Percentiles rank a stretch among this genome's conserved stretches.
These are phyloP conservation scores for Pantherophis alleghaniensis DNA, from an alignment of 2,797 vertebrate genomes.

Conservation along the genomic window DNA sequence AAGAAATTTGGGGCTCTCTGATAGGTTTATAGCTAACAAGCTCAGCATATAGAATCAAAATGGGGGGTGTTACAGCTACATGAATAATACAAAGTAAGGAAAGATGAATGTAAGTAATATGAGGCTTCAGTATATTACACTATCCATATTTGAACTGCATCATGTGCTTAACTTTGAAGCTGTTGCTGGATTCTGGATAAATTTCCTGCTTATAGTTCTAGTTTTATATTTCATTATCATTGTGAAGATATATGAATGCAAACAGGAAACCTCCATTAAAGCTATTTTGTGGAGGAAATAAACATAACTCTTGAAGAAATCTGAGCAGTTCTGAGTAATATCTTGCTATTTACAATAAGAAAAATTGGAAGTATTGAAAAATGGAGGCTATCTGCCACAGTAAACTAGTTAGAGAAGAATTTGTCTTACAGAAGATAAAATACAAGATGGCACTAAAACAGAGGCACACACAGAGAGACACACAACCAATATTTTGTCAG, in stretches of 20 bases:
- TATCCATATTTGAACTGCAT: conserved; percentile 25
- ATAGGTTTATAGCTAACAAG: conserved; percentile 50
- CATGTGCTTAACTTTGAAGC: conserved; percentile 44
- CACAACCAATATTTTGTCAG: neutral
- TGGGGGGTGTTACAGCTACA: conserved; percentile 48
- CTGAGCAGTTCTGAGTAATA: neutral
- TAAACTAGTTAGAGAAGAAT: neutral
- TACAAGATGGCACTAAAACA: neutral
- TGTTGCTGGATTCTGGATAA: conserved; percentile 31
- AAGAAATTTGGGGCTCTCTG: conserved; percentile 43
- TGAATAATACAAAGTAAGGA: conserved; percentile 42
- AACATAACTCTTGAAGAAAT: fast-evolving
- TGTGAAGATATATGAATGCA: conserved; percentile 58
- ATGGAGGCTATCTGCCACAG: neutral
- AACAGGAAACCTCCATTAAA: conserved; percentile 60
- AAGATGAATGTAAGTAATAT: conserved; percentile 45
- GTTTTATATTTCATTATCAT: conserved; percentile 38
- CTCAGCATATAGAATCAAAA: conserved; percentile 52
- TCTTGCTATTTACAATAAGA: neutral
- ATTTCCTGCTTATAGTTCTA: conserved; percentile 16
- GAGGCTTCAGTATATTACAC: conserved; percentile 34
- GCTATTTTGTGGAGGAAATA: conserved; percentile 1
- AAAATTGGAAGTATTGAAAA: neutral
- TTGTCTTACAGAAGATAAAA: neutral
- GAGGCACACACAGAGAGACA: neutral